phyloP scores from a whole-genome alignment of 2,797 vertebrate genomes.

The Phoxinus dragarum region DNA sequence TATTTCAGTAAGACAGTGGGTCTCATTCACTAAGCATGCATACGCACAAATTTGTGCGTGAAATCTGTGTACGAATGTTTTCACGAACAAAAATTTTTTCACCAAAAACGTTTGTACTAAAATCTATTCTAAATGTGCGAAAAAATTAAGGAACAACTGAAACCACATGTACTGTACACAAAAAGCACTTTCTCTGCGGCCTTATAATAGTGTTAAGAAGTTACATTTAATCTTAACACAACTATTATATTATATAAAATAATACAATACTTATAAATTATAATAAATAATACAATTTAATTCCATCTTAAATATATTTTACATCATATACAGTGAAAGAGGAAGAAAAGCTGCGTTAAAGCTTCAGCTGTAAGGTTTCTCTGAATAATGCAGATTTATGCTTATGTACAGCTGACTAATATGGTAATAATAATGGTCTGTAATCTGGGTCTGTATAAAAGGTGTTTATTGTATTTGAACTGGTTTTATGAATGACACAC shows the following conservation, averaged over 20 bases:
- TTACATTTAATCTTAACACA: background rate
- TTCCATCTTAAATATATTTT: background rate
- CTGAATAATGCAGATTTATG: background rate
- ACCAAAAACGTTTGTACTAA: background rate
- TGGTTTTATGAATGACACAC: background rate
- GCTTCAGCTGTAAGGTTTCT: background rate
- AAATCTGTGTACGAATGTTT: too few relatives aligned
- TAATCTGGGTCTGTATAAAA: background rate
- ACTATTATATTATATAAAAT: background rate
- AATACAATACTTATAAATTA: too few relatives aligned
- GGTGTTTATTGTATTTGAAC: background rate
- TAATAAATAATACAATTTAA: background rate
- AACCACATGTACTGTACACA: background rate
- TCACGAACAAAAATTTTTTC: background rate
- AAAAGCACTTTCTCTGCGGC: too few relatives aligned
- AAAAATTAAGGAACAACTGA: background rate
- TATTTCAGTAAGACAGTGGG: background rate
- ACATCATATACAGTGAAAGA: background rate
- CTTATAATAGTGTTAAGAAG: background rate
- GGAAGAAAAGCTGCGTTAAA: background rate
- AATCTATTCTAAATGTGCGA: background rate
- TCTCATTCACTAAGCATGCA: background rate
- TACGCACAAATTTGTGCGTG: background rate
- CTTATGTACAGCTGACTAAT: background rate
- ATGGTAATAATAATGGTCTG: background rate